Evolutionary conservation across 2,888 invertebrate genomes (phyloP), one percentile per base, ranked within the genome.

Genomic region (Heliconius charithonia): DNA sequence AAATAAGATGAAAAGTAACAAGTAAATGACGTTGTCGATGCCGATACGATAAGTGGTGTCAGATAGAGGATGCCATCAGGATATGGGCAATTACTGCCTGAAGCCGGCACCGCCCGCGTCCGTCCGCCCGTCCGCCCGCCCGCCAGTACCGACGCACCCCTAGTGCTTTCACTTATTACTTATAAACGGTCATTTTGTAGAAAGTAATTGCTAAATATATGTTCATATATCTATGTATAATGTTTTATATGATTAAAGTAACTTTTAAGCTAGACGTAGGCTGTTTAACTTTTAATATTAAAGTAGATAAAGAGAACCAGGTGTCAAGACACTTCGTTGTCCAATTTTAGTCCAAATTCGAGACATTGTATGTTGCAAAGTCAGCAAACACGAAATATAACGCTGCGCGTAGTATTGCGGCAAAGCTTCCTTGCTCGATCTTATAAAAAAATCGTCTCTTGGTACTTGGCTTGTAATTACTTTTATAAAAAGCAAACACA

Each of bases 41-140:
- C 22, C 27, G 37, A 63, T 63, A 74, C 27, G 16, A 63, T 41
- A 62, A 74, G 73, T 74, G 74, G 74, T 74, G 41, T 74, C 59
- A 72, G 59, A 22, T 74, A 62, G 74, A 63, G 41, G 37, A 74
- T 41, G 45, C 41, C 19, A 41, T 73, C 51, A 63, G 59, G 69
- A 75, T 78, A 75, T 63, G 62, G 63, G 67, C 75, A 74, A 75
- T 78, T 74, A 75, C 67, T 19, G 37, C 25, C 27, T n/a, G 63
- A 45, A n/a, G 32, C 72, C 62, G 19, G 19, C 51, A 10, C 59
- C 59, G 29, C 32, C 22, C 10, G 19, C n/a, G n/a, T n/a, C n/a
- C n/a, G n/a, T n/a, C n/a, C n/a, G 59, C 41, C 65, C n/a, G 41
- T n/a, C 65, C 73, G 62, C 37, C 59, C 62, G 6, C 72, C 59